phyloP scores from a whole-genome alignment of 1,140 invertebrate species.

The Drosophila guanche region DNA sequence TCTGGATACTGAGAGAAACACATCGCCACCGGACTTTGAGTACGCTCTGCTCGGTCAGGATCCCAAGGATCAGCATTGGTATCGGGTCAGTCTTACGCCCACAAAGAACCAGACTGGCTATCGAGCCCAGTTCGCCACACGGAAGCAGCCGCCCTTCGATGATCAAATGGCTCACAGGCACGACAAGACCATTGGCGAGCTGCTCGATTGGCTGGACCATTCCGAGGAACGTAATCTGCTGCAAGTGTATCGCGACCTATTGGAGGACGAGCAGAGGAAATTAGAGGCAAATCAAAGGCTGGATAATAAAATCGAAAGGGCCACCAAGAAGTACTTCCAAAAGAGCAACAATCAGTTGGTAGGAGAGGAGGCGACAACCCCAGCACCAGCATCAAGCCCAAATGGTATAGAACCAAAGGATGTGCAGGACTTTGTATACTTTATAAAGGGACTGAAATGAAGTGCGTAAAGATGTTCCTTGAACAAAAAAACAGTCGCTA shows the following conservation, averaged over 20 bases:
- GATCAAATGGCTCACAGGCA: slow-evolving; percentile 55
- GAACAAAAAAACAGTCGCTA: not conserved
- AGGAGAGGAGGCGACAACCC: slow-evolving; percentile 13
- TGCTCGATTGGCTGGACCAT: slow-evolving; percentile 56
- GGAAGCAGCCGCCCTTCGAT: slow-evolving; percentile 55
- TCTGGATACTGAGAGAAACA: not conserved
- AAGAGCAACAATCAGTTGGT: slow-evolving; percentile 15
- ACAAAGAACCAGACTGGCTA: slow-evolving; percentile 39
- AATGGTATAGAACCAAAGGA: slow-evolving; percentile 8
- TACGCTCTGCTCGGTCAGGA: slow-evolving; percentile 62
- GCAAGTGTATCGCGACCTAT: slow-evolving; percentile 49
- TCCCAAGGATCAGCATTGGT: slow-evolving; percentile 66
- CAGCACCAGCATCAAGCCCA: not conserved
- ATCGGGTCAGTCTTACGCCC: slow-evolving; percentile 58
- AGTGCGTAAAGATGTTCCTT: not conserved
- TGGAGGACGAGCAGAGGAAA: slow-evolving; percentile 25
- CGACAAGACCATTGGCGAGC: slow-evolving; percentile 58
- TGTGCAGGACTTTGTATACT: slow-evolving; percentile 55
- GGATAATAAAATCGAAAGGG: slow-evolving; percentile 24
- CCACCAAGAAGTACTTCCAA: not conserved
- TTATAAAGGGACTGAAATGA: slow-evolving; percentile 59
- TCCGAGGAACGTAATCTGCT: slow-evolving; percentile 58
- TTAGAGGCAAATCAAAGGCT: slow-evolving; percentile 9
- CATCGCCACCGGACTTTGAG: slow-evolving; percentile 43
- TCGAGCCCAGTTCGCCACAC: slow-evolving; percentile 55